Base-by-base conservation (phyloP, 2,113 vertebrate species). In the Passer montanus region DNA sequence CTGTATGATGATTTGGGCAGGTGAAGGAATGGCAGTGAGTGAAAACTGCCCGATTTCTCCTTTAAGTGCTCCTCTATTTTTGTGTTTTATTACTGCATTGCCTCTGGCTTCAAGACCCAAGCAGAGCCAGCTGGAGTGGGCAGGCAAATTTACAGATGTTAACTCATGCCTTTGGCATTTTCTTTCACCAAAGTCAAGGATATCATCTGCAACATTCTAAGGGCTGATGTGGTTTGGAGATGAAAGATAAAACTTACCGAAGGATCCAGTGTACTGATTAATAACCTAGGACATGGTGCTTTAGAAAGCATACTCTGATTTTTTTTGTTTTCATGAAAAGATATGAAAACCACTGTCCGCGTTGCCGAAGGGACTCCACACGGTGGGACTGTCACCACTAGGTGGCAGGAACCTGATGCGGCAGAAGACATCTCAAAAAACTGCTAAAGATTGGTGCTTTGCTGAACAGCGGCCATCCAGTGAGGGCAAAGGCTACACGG, bases 321-420 rank as follows among this genome's bases (percentile, higher is more conserved):
- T 43, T 39, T 23, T 11, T 37, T 41, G 3, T 73, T 77, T 39
- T 14, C 43, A 10, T 10, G 10, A 11, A 30, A 52, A 46, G 21
- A 15, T 11, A 46, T 15, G 35, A 33, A 80, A 76, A 52, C 44
- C 75, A 3, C 52, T 15, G 11, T 49, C 59, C 26, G 79, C 19
- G 4, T 76, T 52, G 19, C 37, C 6, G 62, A 27, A 60, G 58
- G 52, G 90, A 60, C 60, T 70, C 37, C 16, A 33, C 69, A 59
- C 49, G 49, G 74, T 37, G 74, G 79, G 33, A n/a, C 60, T 83
- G 26, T 86, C 60, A 11, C 98, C 98, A 93, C 97, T 98, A 98
- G 98, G 93, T 98, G 98, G 98, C 98, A 96, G 81, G 68, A 95
- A 96, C 94, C 95, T 85, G 97, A 97, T 97, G 97, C 95, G n/a